These are phyloP conservation scores for Palythoa grandis DNA, from an alignment of 92 coral and sea anemone species.

Conservation along the genomic window DNA sequence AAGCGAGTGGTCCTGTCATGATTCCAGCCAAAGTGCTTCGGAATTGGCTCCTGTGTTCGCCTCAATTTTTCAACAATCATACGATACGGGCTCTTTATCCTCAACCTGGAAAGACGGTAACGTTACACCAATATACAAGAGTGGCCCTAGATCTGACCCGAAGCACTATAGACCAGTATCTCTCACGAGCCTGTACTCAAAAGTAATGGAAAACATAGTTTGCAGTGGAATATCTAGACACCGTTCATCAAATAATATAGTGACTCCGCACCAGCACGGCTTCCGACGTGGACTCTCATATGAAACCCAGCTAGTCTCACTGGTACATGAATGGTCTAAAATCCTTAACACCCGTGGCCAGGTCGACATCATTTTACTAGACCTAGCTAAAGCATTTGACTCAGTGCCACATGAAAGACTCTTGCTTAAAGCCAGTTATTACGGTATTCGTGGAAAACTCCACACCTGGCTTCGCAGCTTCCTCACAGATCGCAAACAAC, in stretches of 20 bases:
- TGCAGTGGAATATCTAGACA: slow-evolving; percentile 12
- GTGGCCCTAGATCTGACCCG: slow-evolving; percentile 13
- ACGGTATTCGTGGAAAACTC: slow-evolving; percentile 44
- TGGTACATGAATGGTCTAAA: slow-evolving; percentile 45
- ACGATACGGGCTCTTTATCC: slow-evolving; percentile 2
- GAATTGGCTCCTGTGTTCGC: slow-evolving; percentile 34
- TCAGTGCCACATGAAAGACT: slow-evolving; percentile 34
- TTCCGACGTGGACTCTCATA: slow-evolving; percentile 33
- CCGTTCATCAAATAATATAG: not conserved
- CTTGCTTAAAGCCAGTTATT: slow-evolving; percentile 42
- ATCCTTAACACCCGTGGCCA: slow-evolving; percentile 26
- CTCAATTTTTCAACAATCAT: slow-evolving; percentile 38
- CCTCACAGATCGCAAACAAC: slow-evolving; percentile 37
- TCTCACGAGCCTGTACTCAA: slow-evolving; percentile 3
- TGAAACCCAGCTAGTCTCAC: slow-evolving; percentile 39
- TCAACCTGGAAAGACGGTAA: slow-evolving; percentile 11
- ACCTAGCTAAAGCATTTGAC: slow-evolving; percentile 32
- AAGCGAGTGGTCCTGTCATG: slow-evolving; percentile 56
- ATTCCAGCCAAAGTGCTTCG: slow-evolving; percentile 40
- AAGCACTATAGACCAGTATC: slow-evolving; percentile 6
- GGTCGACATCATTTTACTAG: slow-evolving; percentile 25
- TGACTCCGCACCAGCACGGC: slow-evolving; percentile 30
- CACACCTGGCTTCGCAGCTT: slow-evolving; percentile 11
- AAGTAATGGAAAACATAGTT: slow-evolving; percentile 11
- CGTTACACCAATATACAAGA: slow-evolving; percentile 26